Conservation (phyloP, 1,140 invertebrate species). For the Trichonephila clavata region DNA sequence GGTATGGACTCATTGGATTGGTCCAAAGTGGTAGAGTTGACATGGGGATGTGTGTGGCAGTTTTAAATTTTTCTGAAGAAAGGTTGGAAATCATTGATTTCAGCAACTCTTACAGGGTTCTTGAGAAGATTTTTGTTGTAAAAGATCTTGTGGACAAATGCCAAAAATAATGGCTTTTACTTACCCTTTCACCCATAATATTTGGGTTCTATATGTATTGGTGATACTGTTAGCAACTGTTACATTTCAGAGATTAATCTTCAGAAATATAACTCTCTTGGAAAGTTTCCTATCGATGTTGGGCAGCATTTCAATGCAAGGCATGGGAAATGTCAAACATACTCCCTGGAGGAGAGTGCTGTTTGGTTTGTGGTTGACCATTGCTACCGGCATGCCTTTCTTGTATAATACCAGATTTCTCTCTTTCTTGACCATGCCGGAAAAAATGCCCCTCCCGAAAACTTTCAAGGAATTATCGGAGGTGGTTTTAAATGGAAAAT, state of each 20-base stretch:
- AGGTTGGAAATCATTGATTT: slow-evolving; percentile 15
- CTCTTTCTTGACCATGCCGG: slow-evolving; percentile 4
- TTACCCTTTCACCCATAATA: slow-evolving; percentile 19
- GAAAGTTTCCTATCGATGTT: not conserved
- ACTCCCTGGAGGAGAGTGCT: not conserved
- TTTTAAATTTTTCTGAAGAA: not conserved
- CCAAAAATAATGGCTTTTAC: not conserved
- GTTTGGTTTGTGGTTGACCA: not conserved
- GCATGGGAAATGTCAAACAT: not conserved
- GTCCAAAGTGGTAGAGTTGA: slow-evolving; percentile 20
- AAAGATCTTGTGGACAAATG: not conserved
- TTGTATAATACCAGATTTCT: not conserved
- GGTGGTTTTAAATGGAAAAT: not conserved
- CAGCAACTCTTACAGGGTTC: not conserved
- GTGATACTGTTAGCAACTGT: not conserved
- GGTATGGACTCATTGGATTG: slow-evolving; percentile 45
- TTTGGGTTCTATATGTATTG: not conserved
- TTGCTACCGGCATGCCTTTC: not conserved
- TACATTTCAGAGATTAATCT: not conserved
- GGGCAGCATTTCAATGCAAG: not conserved
- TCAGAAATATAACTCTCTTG: not conserved
- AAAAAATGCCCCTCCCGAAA: not conserved
- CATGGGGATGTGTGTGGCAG: not conserved
- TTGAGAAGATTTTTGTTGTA: not conserved
- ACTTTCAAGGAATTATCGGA: not conserved